A percentile compares a stretch with the other conserved stretches of the same genome.
phyloP scores from a whole-genome alignment of 1,140 invertebrate genomes.

The Nomia melanderi region DNA sequence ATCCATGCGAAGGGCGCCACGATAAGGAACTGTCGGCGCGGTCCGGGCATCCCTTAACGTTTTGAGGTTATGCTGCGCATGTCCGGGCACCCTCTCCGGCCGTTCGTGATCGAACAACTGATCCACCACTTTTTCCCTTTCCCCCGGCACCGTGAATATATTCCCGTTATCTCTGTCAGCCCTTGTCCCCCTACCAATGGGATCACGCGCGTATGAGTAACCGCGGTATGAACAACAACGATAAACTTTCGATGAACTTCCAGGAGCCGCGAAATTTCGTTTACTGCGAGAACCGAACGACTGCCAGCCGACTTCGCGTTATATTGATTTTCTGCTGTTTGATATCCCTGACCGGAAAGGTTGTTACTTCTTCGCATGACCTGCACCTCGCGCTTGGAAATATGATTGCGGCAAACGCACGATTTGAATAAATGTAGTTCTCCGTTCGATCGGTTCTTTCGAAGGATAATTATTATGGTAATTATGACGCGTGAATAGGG shows the following conservation, averaged over 20 bases:
- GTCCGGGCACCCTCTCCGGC: slow-evolving; percentile 18
- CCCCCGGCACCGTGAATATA: not conserved
- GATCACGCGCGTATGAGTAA: not conserved
- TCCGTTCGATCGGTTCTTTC: not conserved
- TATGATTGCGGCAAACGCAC: not conserved
- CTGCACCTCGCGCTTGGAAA: not conserved
- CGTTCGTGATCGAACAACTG: slow-evolving; percentile 20
- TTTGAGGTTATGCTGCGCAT: slow-evolving; percentile 18
- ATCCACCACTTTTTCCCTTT: not conserved
- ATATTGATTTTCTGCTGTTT: slow-evolving; percentile 55
- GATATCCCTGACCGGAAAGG: slow-evolving; percentile 1
- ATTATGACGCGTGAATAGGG: too few relatives aligned
- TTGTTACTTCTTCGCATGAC: slow-evolving; percentile 20
- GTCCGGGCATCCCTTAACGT: slow-evolving; percentile 12
- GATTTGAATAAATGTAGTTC: not conserved
- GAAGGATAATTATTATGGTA: too few relatives aligned
- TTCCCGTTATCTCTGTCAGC: not conserved
- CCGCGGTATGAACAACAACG: not conserved
- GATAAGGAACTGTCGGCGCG: slow-evolving; percentile 20
- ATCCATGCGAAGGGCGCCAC: slow-evolving; percentile 13
- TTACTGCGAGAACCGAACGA: too few relatives aligned
- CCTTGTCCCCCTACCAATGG: not conserved
- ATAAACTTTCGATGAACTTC: not conserved
- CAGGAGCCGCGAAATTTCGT: too few relatives aligned
- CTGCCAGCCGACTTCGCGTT: slow-evolving; percentile 26